Evolutionary conservation across 1,140 invertebrate species (phyloP).

Genomic region (Psix sp.): DNA sequence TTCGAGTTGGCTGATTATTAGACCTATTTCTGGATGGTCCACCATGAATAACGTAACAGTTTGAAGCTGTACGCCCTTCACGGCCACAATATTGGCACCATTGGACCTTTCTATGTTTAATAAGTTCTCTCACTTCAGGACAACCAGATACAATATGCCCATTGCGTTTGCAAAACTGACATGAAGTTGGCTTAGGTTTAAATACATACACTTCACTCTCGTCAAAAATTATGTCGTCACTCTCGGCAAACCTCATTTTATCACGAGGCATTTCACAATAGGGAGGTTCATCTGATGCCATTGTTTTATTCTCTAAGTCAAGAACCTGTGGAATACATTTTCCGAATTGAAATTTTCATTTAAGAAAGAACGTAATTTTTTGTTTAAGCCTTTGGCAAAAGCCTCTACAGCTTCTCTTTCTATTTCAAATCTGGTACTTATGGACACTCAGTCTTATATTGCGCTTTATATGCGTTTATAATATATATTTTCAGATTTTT

Average conservation of each 20-base stretch:
- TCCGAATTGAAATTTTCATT: conserved; percentile 9
- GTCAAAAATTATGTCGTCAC: not conserved
- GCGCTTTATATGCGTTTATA: conserved; percentile 15
- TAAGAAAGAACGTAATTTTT: conserved; percentile 16
- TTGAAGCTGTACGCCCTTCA: not conserved
- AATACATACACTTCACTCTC: not conserved
- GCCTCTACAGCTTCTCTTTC: conserved; percentile 26
- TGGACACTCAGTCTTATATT: conserved; percentile 14
- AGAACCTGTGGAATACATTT: conserved; percentile 11
- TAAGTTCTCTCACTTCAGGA: not conserved
- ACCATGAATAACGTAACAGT: not conserved
- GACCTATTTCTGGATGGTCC: too few relatives aligned
- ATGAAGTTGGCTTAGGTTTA: not conserved
- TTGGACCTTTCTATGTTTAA: not conserved
- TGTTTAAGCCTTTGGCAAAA: conserved; percentile 14
- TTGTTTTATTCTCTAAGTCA: conserved; percentile 19
- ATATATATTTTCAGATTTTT: conserved; percentile 22
- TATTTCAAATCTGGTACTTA: conserved; percentile 2
- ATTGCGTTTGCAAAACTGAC: conserved; percentile 9
- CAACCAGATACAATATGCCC: conserved; percentile 10
- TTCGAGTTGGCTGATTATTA: too few relatives aligned
- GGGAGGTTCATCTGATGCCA: not conserved
- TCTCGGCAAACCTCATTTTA: conserved; percentile 1
- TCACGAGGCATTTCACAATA: conserved; percentile 1
- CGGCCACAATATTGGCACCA: conserved; percentile 1